Percentiles rank a stretch among this genome's conserved stretches.
Conservation (phyloP, 2,888 invertebrate species). For the Diplazon laetatorius region DNA sequence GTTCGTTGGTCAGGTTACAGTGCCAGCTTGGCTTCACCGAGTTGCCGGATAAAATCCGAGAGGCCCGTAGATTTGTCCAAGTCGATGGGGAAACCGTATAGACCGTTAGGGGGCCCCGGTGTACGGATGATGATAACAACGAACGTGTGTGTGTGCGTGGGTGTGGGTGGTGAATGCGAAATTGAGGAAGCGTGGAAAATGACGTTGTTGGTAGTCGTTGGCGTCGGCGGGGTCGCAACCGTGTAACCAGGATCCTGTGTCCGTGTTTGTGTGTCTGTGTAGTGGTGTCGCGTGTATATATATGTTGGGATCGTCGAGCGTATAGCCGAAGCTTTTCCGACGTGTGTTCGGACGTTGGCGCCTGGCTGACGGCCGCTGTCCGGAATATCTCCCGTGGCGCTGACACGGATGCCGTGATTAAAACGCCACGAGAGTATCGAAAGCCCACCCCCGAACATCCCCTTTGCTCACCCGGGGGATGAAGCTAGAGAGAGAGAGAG, state of each 20-base stretch:
- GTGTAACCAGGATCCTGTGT: constrained; percentile 50
- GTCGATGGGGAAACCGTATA: background rate
- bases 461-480: constrained; percentile 35
- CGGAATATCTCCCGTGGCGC: constrained; percentile 71
- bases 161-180: constrained; percentile 62
- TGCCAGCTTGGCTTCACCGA: too few species aligned
- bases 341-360: constrained; percentile 65
- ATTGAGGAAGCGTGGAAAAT: constrained; percentile 64
- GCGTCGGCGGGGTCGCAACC: constrained; percentile 52
- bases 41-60: background rate
- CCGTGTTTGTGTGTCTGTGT: constrained; percentile 29
- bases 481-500: too few species aligned
- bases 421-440: constrained; percentile 65
- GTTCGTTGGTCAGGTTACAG: too few species aligned
- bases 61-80: background rate
- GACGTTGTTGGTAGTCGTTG: constrained; percentile 57
- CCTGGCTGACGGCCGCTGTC: constrained; percentile 72
- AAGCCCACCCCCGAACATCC: constrained; percentile 55
- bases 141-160: constrained; percentile 29
- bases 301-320: constrained; percentile 29
- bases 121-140: constrained; percentile 20
- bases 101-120: background rate
- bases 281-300: constrained; percentile 17
- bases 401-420: constrained; percentile 67
- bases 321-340: constrained; percentile 36